These are phyloP conservation scores for Micrasema minimum DNA, from an alignment of 1,140 invertebrate species.

Conservation along the genomic window DNA sequence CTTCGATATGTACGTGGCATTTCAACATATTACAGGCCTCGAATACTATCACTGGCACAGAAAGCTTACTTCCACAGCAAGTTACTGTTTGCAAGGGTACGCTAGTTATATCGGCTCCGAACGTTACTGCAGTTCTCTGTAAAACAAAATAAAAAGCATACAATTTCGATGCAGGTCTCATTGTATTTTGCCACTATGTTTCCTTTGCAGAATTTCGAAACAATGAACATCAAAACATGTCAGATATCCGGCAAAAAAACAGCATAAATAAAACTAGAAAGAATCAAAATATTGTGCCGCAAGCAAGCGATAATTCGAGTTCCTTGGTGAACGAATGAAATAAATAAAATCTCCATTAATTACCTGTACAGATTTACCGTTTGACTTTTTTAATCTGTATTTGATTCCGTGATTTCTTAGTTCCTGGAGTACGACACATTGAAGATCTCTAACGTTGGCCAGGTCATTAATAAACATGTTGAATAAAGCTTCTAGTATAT, in stretches of 20 bases:
- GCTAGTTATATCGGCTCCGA: constrained; percentile 37
- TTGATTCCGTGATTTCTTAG: constrained; percentile 44
- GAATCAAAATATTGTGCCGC: no score
- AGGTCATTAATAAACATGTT: constrained; percentile 39
- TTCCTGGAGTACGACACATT: constrained; percentile 41
- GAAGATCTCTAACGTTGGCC: constrained; percentile 25
- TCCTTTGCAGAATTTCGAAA: no score
- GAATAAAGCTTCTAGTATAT: constrained; percentile 11
- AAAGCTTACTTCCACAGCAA: constrained; percentile 72
- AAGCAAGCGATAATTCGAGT: no score
- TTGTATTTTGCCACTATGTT: no score
- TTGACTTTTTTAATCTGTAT: constrained; percentile 45
- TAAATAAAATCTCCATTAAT: constrained; percentile 1
- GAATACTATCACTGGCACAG: constrained; percentile 80
- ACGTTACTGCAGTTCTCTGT: constrained; percentile 34
- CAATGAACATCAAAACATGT: no score
- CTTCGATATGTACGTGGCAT: constrained; percentile 76
- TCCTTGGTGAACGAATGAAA: no score
- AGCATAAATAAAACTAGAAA: no score
- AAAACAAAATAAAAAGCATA: not conserved
- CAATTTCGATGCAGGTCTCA: not conserved
- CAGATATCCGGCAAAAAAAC: no score
- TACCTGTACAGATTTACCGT: constrained; percentile 42
- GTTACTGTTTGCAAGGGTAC: constrained; percentile 62
- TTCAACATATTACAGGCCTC: constrained; percentile 77